These are phyloP conservation scores for Nibea coibor DNA, from an alignment of 2,113 vertebrate genomes.

Conservation along the genomic window DNA sequence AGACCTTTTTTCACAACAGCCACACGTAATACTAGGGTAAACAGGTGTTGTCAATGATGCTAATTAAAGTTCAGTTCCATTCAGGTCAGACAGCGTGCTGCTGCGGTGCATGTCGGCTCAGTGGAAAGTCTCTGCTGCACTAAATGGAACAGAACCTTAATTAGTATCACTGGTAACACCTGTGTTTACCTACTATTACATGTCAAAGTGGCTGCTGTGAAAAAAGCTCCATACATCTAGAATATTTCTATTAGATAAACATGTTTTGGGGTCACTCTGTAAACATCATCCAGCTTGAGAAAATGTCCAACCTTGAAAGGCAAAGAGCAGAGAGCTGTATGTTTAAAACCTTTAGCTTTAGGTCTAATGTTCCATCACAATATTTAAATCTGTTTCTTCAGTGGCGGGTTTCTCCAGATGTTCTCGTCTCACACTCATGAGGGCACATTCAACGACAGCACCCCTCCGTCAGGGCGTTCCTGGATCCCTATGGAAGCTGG, in stretches of 20 bases:
- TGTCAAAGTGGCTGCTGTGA: too few relatives aligned
- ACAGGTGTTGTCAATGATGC: too few relatives aligned
- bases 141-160: too few relatives aligned
- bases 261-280: background rate
- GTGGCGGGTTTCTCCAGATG: slow-evolving; percentile 83
- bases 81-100: too few relatives aligned
- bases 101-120: too few relatives aligned
- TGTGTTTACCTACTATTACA: too few relatives aligned
- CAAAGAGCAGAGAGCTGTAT: background rate
- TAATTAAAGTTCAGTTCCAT: too few relatives aligned
- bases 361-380: background rate
- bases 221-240: background rate
- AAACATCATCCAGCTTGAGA: background rate
- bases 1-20: background rate
- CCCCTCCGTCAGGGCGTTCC: slow-evolving; percentile 69
- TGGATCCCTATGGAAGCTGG: slow-evolving; percentile 89
- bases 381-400: slow-evolving; percentile 34
- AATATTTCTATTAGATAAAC: background rate
- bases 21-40: too few relatives aligned
- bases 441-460: slow-evolving; percentile 64
- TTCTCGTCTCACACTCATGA: slow-evolving; percentile 42
- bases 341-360: background rate
- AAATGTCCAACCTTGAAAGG: background rate
- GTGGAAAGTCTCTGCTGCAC: too few relatives aligned
- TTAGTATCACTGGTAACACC: too few relatives aligned